phyloP scores from a whole-genome alignment of 2,888 invertebrate species.

The Hermaeophaga mercurialis region DNA sequence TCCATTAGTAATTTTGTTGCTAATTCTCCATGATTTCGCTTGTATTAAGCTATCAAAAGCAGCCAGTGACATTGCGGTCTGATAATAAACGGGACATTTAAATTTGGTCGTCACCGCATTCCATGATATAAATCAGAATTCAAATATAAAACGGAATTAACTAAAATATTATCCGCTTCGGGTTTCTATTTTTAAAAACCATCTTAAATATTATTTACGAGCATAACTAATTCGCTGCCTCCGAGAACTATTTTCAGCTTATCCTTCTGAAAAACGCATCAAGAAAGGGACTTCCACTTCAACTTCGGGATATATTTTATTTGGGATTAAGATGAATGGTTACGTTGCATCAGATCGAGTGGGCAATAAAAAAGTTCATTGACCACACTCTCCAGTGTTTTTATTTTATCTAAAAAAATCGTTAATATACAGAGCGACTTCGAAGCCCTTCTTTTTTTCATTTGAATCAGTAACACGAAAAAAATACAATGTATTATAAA shows the following conservation, averaged over 20 bases:
- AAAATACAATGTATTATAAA: too few species aligned
- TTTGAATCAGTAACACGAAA: too few species aligned
- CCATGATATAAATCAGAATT: conserved; percentile 12
- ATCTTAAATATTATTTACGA: conserved; percentile 12
- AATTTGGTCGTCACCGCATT: conserved; percentile 32
- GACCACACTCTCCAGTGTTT: too few species aligned
- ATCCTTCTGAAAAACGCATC: conserved; percentile 1
- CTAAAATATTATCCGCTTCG: neutral
- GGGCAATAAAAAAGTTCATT: too few species aligned
- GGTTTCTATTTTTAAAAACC: conserved; percentile 17
- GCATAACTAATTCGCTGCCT: conserved; percentile 2
- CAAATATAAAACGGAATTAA: conserved; percentile 10
- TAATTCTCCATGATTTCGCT: conserved; percentile 5
- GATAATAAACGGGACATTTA: conserved; percentile 17
- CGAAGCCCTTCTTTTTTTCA: too few species aligned
- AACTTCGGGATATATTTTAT: too few species aligned
- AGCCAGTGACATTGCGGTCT: conserved; percentile 11
- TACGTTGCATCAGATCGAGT: too few species aligned
- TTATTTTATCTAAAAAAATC: too few species aligned
- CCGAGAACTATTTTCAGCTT: conserved; percentile 14
- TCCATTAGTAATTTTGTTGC: neutral
- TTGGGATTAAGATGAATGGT: too few species aligned
- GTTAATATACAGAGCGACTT: too few species aligned
- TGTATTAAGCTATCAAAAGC: conserved; percentile 20
- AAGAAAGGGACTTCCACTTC: neutral